phyloP scores from a whole-genome alignment of 2,113 vertebrate genomes.

The Gasterosteus aculeatus region DNA sequence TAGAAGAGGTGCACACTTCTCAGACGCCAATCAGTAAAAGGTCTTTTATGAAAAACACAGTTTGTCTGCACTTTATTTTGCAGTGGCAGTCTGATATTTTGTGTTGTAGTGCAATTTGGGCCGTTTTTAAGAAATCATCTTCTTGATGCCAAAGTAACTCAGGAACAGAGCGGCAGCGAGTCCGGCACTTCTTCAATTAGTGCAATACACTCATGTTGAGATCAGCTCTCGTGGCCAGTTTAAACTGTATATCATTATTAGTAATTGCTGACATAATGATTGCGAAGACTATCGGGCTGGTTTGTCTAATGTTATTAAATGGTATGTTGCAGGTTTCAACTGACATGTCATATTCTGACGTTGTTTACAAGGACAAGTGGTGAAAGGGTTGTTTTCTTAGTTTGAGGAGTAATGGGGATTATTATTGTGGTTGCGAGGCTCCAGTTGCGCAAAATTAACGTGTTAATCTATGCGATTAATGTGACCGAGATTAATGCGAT shows the following conservation, averaged over 20 bases:
- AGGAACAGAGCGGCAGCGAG: no score
- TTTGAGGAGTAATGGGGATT: constrained; percentile 20
- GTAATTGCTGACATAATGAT: constrained; percentile 7
- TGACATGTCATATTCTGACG: constrained; percentile 17
- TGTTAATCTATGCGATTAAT: no score
- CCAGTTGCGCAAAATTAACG: constrained; percentile 51
- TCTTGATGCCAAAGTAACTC: constrained; percentile 75
- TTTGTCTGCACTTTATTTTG: constrained; percentile 51
- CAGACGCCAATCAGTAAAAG: constrained; percentile 34
- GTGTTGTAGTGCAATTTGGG: constrained; percentile 31
- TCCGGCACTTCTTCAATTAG: constrained; percentile 64
- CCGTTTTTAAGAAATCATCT: constrained; percentile 45
- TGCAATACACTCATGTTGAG: constrained; percentile 64
- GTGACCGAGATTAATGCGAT: no score
- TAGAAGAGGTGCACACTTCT: background rate
- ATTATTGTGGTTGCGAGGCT: constrained; percentile 33
- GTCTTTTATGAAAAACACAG: constrained; percentile 38
- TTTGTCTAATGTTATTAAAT: constrained; percentile 18
- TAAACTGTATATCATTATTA: constrained; percentile 18
- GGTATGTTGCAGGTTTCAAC: constrained; percentile 35
- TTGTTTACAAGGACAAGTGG: constrained; percentile 5
- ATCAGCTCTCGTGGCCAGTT: background rate
- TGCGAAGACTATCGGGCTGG: background rate
- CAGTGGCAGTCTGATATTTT: constrained; percentile 47
- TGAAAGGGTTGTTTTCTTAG: background rate